Conservation (phyloP, 1,140 invertebrate species). For the Stegodyphus mimosarum region DNA sequence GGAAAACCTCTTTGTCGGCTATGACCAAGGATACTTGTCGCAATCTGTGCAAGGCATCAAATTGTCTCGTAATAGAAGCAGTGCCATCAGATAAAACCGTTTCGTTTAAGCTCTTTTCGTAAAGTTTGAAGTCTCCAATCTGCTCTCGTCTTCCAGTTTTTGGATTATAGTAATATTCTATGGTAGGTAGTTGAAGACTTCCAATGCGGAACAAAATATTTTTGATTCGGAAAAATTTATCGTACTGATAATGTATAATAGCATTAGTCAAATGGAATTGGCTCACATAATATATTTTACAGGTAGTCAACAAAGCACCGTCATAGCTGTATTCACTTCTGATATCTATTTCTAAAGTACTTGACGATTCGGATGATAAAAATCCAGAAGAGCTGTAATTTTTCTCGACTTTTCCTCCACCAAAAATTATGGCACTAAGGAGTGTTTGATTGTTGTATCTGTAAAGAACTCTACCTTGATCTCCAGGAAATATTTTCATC, state of each 20-base stretch:
- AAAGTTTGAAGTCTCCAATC: slow-evolving; percentile 80
- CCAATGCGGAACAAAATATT: slow-evolving; percentile 61
- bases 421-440: slow-evolving; percentile 86
- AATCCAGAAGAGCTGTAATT: slow-evolving; percentile 61
- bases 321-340: slow-evolving; percentile 91
- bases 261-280: slow-evolving; percentile 83
- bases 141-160: slow-evolving; percentile 86
- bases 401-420: slow-evolving; percentile 70
- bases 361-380: slow-evolving; percentile 61
- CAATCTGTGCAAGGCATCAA: slow-evolving; percentile 62
- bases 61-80: slow-evolving; percentile 62
- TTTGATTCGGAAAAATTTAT: slow-evolving; percentile 79
- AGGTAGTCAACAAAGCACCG: slow-evolving; percentile 87
- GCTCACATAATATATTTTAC: slow-evolving; percentile 84
- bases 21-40: slow-evolving; percentile 62
- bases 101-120: slow-evolving; percentile 62
- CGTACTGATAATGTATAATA: slow-evolving; percentile 90
- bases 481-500: slow-evolving; percentile 88
- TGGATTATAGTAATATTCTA: slow-evolving; percentile 86
- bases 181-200: slow-evolving; percentile 70
- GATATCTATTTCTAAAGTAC: slow-evolving; percentile 79
- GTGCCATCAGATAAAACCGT: slow-evolving; percentile 63
- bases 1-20: slow-evolving; percentile 64
- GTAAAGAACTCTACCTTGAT: slow-evolving; percentile 88
- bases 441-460: slow-evolving; percentile 86